Conservation (phyloP, 2,888 invertebrate species). For the Coleophora flavipennella region DNA sequence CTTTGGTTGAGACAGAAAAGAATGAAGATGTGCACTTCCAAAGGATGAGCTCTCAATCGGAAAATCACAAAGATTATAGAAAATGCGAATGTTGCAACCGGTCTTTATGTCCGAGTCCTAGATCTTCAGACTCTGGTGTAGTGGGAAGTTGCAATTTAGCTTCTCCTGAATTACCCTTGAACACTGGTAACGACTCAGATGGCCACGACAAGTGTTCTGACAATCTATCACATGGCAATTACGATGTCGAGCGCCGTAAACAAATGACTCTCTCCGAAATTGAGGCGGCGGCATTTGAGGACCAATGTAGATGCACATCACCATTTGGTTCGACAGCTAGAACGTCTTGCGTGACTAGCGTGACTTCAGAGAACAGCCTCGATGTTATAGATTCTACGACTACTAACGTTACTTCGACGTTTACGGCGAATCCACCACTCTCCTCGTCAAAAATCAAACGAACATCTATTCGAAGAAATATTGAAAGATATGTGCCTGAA, state of each 20-base stretch:
- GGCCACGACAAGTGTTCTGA: constrained; percentile 43
- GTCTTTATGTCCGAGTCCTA: constrained; percentile 77
- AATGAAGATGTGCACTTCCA: constrained; percentile 39
- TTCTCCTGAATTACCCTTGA: constrained; percentile 77
- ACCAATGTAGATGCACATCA: constrained; percentile 80
- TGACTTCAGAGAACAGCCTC: constrained; percentile 70
- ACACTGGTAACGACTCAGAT: constrained; percentile 50
- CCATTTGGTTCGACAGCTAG: constrained; percentile 82
- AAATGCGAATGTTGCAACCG: constrained; percentile 75
- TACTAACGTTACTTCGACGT: constrained; percentile 65
- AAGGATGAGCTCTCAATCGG: constrained; percentile 63
- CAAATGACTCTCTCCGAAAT: constrained; percentile 71
- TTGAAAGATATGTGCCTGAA: constrained; percentile 56
- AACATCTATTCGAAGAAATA: constrained; percentile 60
- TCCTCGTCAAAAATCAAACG: constrained; percentile 62
- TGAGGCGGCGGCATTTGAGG: constrained; percentile 75
- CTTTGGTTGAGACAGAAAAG: constrained; percentile 57
- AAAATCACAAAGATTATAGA: constrained; percentile 38
- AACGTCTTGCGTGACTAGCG: constrained; percentile 74
- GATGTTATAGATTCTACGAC: constrained; percentile 68
- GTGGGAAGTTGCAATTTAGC: constrained; percentile 85
- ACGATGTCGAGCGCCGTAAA: constrained; percentile 39
- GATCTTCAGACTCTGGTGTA: constrained; percentile 88
- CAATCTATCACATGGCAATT: constrained; percentile 40
- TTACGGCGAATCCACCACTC: constrained; percentile 55